Conservation (phyloP, 2,888 invertebrate genomes). For the Zaprionus lineosus region DNA sequence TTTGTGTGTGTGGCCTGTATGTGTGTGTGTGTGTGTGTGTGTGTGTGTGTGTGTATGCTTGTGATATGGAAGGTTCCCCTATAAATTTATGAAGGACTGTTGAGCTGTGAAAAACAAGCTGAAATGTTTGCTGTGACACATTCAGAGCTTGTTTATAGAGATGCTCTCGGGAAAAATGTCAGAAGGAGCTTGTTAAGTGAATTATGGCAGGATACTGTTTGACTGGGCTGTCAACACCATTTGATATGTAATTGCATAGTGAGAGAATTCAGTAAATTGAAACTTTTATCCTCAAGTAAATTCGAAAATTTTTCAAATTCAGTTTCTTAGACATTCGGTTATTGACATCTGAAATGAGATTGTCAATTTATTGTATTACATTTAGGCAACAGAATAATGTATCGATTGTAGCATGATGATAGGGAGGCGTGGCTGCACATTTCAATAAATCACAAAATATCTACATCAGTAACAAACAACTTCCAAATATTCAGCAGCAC, state of each 20-base stretch:
- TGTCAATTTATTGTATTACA: not conserved
- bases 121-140: slow-evolving; percentile 16
- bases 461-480: not conserved
- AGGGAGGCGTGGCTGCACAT: not conserved
- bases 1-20: slow-evolving; percentile 15
- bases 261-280: no score
- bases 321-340: no score
- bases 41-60: slow-evolving; percentile 10
- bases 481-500: not conserved
- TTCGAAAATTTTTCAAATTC: no score
- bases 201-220: slow-evolving; percentile 13
- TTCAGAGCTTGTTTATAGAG: not conserved
- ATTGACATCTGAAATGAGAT: not conserved
- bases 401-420: not conserved
- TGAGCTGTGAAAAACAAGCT: slow-evolving; percentile 20
- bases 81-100: slow-evolving; percentile 37
- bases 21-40: not conserved
- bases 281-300: no score
- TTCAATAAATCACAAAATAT: not conserved
- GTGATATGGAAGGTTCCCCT: slow-evolving; percentile 21
- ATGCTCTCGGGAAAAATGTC: slow-evolving; percentile 12
- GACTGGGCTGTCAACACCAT: no score
- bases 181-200: slow-evolving; percentile 14
- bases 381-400: not conserved
- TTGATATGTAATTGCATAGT: no score